phyloP scores from a whole-genome alignment of 2,797 vertebrate genomes.

The Leuciscus waleckii region DNA sequence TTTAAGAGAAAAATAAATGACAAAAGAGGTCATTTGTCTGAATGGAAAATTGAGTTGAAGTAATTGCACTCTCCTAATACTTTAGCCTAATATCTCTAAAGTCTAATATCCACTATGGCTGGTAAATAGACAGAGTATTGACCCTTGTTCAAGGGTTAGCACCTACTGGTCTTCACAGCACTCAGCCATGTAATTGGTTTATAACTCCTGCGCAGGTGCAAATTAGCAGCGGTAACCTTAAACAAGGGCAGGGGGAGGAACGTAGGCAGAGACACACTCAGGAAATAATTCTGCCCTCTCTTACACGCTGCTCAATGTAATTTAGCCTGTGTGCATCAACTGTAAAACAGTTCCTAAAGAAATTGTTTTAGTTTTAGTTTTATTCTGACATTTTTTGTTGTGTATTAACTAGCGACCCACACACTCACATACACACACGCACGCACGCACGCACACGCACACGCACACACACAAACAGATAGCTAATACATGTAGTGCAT shows the following conservation, averaged over 20 bases:
- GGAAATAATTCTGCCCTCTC: conserved; percentile 12
- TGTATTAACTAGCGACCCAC: background rate
- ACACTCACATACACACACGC: no score
- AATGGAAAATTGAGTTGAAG: background rate
- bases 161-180: background rate
- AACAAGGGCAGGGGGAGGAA: conserved; percentile 36
- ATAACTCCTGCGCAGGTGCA: conserved; percentile 26
- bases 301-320: background rate
- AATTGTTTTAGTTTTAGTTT: background rate
- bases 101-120: background rate
- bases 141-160: conserved; percentile 6
- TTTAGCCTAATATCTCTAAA: background rate
- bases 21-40: conserved; percentile 1
- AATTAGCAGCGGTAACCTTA: conserved; percentile 46
- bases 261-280: background rate
- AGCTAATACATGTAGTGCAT: background rate
- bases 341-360: background rate
- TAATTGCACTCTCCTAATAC: background rate
- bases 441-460: rapidly evolving
- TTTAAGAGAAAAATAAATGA: background rate
- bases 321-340: background rate
- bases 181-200: conserved; percentile 47
- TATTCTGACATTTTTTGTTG: background rate
- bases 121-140: background rate
- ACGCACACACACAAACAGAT: background rate